These are phyloP conservation scores for Patagioenas fasciata DNA, from an alignment of 2,113 vertebrate genomes.

Conservation along the genomic window DNA sequence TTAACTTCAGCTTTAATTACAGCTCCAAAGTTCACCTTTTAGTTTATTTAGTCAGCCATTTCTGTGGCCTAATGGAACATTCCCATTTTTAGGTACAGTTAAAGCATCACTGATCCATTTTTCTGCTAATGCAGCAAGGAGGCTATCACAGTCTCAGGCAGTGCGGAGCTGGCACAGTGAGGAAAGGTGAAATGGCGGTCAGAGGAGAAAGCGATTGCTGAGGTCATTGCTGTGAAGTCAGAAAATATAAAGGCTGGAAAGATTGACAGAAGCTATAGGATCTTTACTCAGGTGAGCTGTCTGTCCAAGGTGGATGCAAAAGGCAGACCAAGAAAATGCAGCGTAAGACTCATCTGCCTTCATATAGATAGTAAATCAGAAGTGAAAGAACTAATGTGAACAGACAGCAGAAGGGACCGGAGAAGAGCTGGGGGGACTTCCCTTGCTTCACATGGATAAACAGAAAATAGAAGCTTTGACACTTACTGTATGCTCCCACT, in stretches of 20 bases:
- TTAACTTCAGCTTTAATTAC: slow-evolving; percentile 27
- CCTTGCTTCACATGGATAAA: neutral
- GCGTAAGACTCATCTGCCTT: neutral
- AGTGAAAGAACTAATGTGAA: neutral
- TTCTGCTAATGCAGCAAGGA: slow-evolving; percentile 32
- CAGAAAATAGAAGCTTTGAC: neutral
- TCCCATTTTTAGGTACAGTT: neutral
- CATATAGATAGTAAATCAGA: neutral
- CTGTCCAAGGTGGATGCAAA: neutral
- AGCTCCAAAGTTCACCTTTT: slow-evolving; percentile 24
- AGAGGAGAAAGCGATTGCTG: neutral
- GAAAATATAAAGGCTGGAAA: neutral
- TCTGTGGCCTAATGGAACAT: neutral
- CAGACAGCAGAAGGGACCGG: neutral
- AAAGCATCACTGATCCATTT: slow-evolving; percentile 21
- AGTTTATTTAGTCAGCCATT: slow-evolving; percentile 2
- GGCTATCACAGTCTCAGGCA: neutral
- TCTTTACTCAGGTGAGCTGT: neutral
- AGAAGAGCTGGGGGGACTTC: neutral
- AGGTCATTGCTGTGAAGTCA: neutral
- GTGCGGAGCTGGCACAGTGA: neutral
- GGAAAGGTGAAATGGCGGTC: slow-evolving; percentile 21
- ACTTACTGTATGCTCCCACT: neutral
- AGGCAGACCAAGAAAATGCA: neutral
- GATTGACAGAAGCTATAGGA: neutral